phyloP scores from a whole-genome alignment of 2,113 vertebrate genomes.

The Eudyptes chrysolophus region DNA sequence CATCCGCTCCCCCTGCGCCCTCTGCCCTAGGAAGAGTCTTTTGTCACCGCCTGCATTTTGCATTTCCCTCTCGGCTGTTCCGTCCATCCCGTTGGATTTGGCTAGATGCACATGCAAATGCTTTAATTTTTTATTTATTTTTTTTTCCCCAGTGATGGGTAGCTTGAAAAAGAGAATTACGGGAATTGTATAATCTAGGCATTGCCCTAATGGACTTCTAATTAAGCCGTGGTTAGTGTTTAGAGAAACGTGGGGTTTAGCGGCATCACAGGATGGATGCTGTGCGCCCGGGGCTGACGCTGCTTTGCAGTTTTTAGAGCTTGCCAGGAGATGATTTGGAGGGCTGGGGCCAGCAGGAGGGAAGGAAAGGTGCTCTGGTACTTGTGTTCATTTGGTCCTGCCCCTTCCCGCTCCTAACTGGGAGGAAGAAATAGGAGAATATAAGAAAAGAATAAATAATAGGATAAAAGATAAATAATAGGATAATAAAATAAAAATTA shows the following conservation, averaged over 20 bases:
- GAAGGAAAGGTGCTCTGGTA: background rate
- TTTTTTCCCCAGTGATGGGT: background rate
- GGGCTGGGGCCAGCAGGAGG: background rate
- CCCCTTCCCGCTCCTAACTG: background rate
- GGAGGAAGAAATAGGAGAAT: background rate
- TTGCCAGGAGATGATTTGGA: background rate
- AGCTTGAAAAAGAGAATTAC: background rate
- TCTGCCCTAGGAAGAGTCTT: background rate
- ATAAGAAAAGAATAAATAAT: background rate
- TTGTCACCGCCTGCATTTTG: background rate
- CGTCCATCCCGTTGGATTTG: background rate
- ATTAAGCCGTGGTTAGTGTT: background rate
- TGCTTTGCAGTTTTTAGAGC: background rate
- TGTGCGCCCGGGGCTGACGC: background rate
- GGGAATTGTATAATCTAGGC: background rate
- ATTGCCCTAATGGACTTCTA: background rate
- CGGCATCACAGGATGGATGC: background rate
- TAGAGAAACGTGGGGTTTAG: background rate
- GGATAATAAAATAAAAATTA: background rate
- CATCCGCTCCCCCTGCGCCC: background rate
- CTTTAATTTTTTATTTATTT: background rate
- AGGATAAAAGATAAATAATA: background rate
- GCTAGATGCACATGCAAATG: background rate
- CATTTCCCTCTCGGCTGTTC: background rate
- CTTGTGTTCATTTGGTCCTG: background rate